Base-by-base conservation (phyloP, 2,888 invertebrate species). In the Acronicta psi region DNA sequence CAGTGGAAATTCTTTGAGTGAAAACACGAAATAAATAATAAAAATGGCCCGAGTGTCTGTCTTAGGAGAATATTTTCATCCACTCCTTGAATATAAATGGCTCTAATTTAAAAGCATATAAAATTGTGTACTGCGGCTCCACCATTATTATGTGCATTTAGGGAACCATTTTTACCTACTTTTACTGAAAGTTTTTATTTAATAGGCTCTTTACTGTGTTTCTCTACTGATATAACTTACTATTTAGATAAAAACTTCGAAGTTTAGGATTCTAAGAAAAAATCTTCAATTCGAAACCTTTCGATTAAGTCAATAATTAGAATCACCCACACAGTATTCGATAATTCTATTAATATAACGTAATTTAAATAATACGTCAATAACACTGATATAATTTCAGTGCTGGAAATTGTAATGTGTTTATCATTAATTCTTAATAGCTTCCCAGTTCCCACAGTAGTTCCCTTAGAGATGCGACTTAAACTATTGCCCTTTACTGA, bases 41-140 rank as follows among this genome's bases (percentile, higher is more conserved):
- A 83, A 85, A 83, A 76, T 82, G 79, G 78, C 74, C 58, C 62
- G 71, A 78, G 76, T 78, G 81, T 79, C 82, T 74, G 71, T 75
- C 63, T 82, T 73, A 72, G 59, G 55, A 66, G 73, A 77, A 82
- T 84, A 79, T 82, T 84, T 81, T 77, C 79, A 77, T 69, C 62
- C 75, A 81, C 69, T 62, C 25, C 59, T 72, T 76, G 88, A 88
- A 88, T 87, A 86, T 83, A 84, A 87, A 89, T 87, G 82, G 81
- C 67, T 64, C 77, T 81, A 80, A 86, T 87, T 87, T 87, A 79
- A 85, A 84, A 84, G 71, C 75, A 78, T 81, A 81, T 82, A 49
- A 69, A 51, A 69, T 63, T 66, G 60, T 69, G 71, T 31, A 53
- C 41, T 38, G 16, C 42, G 11, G 40, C 11, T 34, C 53, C 56